A percentile compares a stretch with the other conserved stretches of the same genome.
phyloP scores from a whole-genome alignment of 2,797 vertebrate genomes.

The Chiloscyllium punctatum region DNA sequence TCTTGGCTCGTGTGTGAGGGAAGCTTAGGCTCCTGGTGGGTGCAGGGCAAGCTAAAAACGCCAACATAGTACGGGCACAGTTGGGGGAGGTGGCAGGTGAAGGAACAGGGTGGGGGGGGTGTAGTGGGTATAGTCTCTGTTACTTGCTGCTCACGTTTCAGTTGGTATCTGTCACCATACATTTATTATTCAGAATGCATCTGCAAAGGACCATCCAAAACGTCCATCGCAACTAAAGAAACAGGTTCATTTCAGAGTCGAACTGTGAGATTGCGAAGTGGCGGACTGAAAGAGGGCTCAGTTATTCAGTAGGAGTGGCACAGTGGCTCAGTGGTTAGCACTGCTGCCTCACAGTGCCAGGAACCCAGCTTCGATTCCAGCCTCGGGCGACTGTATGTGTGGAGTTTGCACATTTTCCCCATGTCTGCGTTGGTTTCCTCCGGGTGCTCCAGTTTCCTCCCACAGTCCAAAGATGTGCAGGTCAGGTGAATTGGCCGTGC shows the following conservation, averaged over 20 bases:
- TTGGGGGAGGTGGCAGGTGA: background rate
- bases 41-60: background rate
- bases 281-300: background rate
- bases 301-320: background rate
- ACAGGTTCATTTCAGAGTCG: background rate
- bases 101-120: background rate
- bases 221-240: background rate
- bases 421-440: too few species aligned
- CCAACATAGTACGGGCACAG: background rate
- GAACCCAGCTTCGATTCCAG: too few species aligned
- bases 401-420: too few species aligned
- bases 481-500: too few species aligned
- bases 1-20: background rate
- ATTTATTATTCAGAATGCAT: background rate
- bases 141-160: background rate
- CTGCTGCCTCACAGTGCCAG: too few species aligned
- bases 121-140: background rate
- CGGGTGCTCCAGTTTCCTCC: too few species aligned
- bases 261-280: background rate
- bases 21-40: background rate
- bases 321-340: too few species aligned
- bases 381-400: too few species aligned
- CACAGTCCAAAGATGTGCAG: too few species aligned
- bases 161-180: background rate
- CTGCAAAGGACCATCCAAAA: background rate